Base-by-base conservation (phyloP, 2,113 vertebrate genomes). In the Upupa epops region DNA sequence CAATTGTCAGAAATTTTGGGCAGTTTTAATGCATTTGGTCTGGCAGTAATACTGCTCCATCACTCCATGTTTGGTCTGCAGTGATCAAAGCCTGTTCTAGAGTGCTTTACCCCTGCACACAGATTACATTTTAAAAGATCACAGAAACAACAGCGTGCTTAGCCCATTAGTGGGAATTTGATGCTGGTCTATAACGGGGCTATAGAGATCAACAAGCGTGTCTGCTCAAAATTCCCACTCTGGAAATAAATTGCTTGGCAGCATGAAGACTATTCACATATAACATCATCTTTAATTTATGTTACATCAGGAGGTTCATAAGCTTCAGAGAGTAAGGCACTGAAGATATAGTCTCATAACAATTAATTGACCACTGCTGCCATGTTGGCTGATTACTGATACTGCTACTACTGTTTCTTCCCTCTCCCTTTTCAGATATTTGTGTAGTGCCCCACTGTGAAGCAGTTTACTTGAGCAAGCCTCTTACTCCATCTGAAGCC, bases 321-420 rank as follows among this genome's bases (percentile, higher is more conserved):
- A 85, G 42, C 72, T 52, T 88, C 52, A 66, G 63, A 65, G 56
- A 60, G 40, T 84, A 82, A 80, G 20, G 25, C 42, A 48, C 8
- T 70, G 49, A 92, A 58, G 75, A 89, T 51, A 74, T 70, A 80
- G 51, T 60, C 40, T 86, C 51, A 29, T 51, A 91, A 81, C 45
- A 82, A 55, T 59, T 79, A 86, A 89, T 79, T 80, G 90, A 78
- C 31, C 42, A 90, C 66, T 79, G 76, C 70, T 89, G 66, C 42
- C n/a, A 49, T 13, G 42, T 31, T 75, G 42, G n/a, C 25, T 59
- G 34, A 60, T 71, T 60, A 82, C 51, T 78, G 83, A 31, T 73
- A 75, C 92, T 80, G 25, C 45, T 71, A 9, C 29, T 42, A 37
- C 29, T 71, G 29, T 83, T 92, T 71, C 52, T 46, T 68, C 61